Evolutionary conservation across 2,888 invertebrate genomes (phyloP), one percentile per base, ranked within the genome.

Genomic region (Drosophila greeni): DNA sequence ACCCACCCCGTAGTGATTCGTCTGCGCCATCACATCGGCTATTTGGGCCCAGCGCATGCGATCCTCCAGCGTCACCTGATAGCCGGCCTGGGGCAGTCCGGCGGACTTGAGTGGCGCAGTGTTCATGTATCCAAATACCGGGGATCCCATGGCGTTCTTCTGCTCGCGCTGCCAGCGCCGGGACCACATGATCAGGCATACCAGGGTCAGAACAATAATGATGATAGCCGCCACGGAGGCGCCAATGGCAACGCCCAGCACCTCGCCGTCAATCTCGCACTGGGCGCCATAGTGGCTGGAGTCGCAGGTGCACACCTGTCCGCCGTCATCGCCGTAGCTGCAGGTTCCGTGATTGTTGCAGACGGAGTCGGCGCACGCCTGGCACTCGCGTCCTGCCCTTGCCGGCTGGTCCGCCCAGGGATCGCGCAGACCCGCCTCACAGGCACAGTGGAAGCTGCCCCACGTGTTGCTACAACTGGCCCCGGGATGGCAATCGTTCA

Each of bases 201-300:
- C 93, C 11, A 97, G 89, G 0, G 97, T 97, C 54, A 96, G 89
- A 0, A 95, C 94, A 70, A 97, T 97, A 73, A 97, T 96, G 39
- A 97, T 92, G 2, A 96, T 92, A 2, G 97, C 97, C 0, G 95
- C 95, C 1, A 97, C 92, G 0, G 95, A 95, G 0, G 96, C 97
- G 16, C 97, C 97, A 55, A 96, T 94, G 0, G 97, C 96, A 24
- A 97, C 97, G 0, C 95, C 96, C 20, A 97, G 90, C 49, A 97
- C 96, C 89, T 97, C 97, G 1, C 96, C 97, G 87, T 97, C 97
- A 54, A 97, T 93, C 87, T 97, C 96, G 83, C 97, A 97, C 72
- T 94, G 93, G 0, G 93, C 92, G 0, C 97, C 97, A 87, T 96
- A 97, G 88, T 95, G 96, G 16, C 82, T 88, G 0, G 95, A 94